phyloP scores from a whole-genome alignment of 2,888 invertebrate genomes.

The Drosophila aldrichi region DNA sequence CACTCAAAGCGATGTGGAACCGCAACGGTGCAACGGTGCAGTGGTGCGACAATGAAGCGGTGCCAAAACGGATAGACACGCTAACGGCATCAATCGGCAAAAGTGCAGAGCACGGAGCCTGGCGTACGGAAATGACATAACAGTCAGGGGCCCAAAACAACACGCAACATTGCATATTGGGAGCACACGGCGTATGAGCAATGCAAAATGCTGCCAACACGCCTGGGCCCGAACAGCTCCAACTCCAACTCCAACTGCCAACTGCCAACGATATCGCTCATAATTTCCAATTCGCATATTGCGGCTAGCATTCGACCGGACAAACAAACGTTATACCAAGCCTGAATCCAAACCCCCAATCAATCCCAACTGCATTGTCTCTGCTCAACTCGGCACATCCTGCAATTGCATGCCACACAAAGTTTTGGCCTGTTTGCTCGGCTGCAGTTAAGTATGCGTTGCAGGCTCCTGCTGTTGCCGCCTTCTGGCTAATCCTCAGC shows the following conservation, averaged over 20 bases:
- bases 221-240: slow-evolving; percentile 4
- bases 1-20: slow-evolving; percentile 45
- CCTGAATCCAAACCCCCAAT: neutral
- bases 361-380: slow-evolving; percentile 41
- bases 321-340: slow-evolving; percentile 30
- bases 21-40: slow-evolving; percentile 16
- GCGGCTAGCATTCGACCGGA: slow-evolving; percentile 48
- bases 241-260: slow-evolving; percentile 26
- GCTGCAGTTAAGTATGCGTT: slow-evolving; percentile 40
- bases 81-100: slow-evolving; percentile 75
- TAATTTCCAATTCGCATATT: slow-evolving; percentile 72
- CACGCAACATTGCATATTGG: slow-evolving; percentile 79
- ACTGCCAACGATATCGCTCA: slow-evolving; percentile 68
- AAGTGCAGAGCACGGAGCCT: slow-evolving; percentile 44
- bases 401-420: slow-evolving; percentile 39
- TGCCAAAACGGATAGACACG: slow-evolving; percentile 53
- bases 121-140: slow-evolving; percentile 53
- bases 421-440: slow-evolving; percentile 42
- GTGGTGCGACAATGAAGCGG: slow-evolving; percentile 12
- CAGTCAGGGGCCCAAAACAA: slow-evolving; percentile 61
- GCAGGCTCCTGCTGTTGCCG: slow-evolving; percentile 12
- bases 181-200: slow-evolving; percentile 74
- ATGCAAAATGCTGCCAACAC: slow-evolving; percentile 66
- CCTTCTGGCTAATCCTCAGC: neutral
- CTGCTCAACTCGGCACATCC: slow-evolving; percentile 59